Conservation (phyloP, 2,113 vertebrate genomes). For the Pelecanus crispus region DNA sequence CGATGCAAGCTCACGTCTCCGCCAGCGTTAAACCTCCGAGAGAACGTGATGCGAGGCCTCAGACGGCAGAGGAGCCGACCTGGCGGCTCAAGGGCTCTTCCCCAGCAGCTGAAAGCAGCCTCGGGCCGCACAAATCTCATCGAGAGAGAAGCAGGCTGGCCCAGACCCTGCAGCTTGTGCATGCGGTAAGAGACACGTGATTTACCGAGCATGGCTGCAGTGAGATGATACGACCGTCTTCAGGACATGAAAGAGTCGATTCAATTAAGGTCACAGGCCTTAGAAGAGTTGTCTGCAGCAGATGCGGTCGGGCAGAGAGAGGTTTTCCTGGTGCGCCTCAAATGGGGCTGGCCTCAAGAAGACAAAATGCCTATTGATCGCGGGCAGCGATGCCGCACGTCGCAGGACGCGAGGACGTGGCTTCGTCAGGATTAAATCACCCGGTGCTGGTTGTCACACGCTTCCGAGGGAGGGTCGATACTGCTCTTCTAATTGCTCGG, state of each 20-base stretch:
- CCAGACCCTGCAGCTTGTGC: neutral
- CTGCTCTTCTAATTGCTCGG: neutral
- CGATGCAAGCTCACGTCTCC: neutral
- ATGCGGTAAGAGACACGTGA: neutral
- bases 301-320: neutral
- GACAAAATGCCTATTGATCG: neutral
- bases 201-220: neutral
- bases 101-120: neutral
- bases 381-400: neutral
- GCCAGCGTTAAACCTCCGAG: neutral
- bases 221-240: rapidly evolving
- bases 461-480: neutral
- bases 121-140: neutral
- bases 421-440: neutral
- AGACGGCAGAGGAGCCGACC: neutral
- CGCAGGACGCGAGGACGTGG: neutral
- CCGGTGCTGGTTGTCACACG: neutral
- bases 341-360: neutral
- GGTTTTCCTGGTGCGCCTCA: neutral
- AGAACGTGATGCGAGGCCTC: rapidly evolving
- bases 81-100: neutral
- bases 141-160: neutral
- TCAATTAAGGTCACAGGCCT: neutral
- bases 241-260: neutral
- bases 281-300: neutral